Conservation (phyloP, 2,113 vertebrate species). For the Cyanocitta stelleri region DNA sequence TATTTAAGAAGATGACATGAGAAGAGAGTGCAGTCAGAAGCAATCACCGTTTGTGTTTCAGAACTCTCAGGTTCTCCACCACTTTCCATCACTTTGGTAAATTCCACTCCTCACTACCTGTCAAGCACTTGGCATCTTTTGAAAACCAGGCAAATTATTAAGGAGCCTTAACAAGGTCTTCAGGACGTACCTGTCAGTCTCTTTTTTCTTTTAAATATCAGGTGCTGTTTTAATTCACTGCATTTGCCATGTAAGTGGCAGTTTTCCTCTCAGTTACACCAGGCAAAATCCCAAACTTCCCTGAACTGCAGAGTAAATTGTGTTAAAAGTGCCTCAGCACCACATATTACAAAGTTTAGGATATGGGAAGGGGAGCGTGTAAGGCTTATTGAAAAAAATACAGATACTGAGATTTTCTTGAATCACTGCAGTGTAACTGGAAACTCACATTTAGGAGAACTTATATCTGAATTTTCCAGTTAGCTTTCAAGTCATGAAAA, state of each 20-base stretch:
- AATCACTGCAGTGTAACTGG: background rate
- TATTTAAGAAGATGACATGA: background rate
- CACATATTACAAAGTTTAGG: background rate
- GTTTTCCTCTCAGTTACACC: background rate
- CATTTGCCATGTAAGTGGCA: background rate
- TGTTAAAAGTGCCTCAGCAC: background rate
- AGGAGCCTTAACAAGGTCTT: background rate
- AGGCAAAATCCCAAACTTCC: background rate
- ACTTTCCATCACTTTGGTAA: background rate
- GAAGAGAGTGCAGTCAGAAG: background rate
- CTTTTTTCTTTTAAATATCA: background rate
- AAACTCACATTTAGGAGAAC: background rate
- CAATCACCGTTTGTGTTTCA: background rate
- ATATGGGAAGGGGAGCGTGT: background rate
- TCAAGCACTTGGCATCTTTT: background rate
- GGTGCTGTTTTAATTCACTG: background rate
- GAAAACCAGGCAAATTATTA: background rate
- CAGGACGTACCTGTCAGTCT: background rate
- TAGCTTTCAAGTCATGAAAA: background rate
- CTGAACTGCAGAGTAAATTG: background rate
- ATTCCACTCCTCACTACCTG: background rate
- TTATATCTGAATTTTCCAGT: background rate
- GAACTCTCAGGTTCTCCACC: background rate
- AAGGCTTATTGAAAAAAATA: background rate
- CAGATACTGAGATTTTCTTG: background rate